These are phyloP conservation scores for Diplolepis rosae DNA, from an alignment of 2,888 invertebrate species.

Conservation along the genomic window DNA sequence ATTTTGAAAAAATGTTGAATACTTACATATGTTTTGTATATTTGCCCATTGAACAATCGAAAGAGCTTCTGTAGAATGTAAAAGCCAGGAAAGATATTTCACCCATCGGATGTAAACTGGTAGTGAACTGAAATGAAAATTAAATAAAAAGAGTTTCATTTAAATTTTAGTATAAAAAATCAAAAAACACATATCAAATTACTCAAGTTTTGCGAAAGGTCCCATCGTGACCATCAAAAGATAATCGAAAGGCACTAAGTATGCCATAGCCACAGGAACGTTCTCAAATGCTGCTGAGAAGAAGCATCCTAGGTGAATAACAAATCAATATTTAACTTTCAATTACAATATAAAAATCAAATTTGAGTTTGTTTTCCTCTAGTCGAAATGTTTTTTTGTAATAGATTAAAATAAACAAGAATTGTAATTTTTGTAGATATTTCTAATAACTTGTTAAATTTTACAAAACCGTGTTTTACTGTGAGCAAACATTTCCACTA, in stretches of 20 bases:
- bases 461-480: no score
- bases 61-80: conserved; percentile 90
- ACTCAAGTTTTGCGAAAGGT: conserved; percentile 88
- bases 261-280: conserved; percentile 86
- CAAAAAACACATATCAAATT: conserved; percentile 47
- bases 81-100: conserved; percentile 88
- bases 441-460: no score
- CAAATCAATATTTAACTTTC: conserved; percentile 2
- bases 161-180: conserved; percentile 28
- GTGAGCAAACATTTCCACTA: no score
- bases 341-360: conserved; percentile 29
- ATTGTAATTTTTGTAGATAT: no score
- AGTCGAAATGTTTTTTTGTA: no score
- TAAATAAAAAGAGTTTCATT: conserved; percentile 1
- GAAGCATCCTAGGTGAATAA: conserved; percentile 88
- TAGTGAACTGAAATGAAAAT: conserved; percentile 77
- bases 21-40: conserved; percentile 83
- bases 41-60: conserved; percentile 88
- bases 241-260: conserved; percentile 90
- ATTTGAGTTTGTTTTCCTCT: no score
- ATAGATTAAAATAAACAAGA: no score
- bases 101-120: conserved; percentile 84
- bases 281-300: conserved; percentile 90
- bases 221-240: conserved; percentile 91
- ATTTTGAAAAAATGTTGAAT: conserved; percentile 10